phyloP scores from a whole-genome alignment of 1,140 invertebrate genomes.

The Drosophila ercepeae region DNA sequence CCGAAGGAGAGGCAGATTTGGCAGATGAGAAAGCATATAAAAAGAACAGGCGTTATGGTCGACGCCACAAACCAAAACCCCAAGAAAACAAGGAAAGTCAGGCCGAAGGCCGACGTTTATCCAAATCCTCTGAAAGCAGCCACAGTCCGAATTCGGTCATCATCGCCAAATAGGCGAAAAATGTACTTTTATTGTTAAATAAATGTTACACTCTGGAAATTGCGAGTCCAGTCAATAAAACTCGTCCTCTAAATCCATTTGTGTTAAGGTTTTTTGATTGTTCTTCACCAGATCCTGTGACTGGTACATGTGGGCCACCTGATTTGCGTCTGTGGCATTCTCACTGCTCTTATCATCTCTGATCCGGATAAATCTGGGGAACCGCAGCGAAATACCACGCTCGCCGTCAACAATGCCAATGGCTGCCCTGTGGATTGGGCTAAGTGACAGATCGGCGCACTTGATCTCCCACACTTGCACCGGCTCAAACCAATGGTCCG shows the following conservation, averaged over 20 bases:
- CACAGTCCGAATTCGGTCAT: slow-evolving; percentile 36
- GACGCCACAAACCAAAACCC: slow-evolving; percentile 56
- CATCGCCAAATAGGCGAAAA: slow-evolving; percentile 35
- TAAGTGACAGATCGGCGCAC: slow-evolving; percentile 98
- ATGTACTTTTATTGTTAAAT: slow-evolving; percentile 29
- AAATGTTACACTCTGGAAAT: slow-evolving; percentile 7
- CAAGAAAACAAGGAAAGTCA: slow-evolving; percentile 25
- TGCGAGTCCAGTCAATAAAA: slow-evolving; percentile 52
- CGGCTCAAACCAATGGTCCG: slow-evolving; percentile 98
- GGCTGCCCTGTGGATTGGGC: slow-evolving; percentile 96
- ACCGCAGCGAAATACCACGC: slow-evolving; percentile 97
- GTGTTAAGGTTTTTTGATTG: slow-evolving; percentile 83
- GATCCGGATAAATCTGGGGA: slow-evolving; percentile 96
- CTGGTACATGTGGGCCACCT: slow-evolving; percentile 93
- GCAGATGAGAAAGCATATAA: slow-evolving; percentile 32
- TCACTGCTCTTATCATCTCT: slow-evolving; percentile 97
- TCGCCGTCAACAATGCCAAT: slow-evolving; percentile 95
- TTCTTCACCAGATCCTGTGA: slow-evolving; percentile 97
- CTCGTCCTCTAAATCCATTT: slow-evolving; percentile 59
- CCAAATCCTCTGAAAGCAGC: slow-evolving; percentile 63
- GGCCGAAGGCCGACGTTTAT: slow-evolving; percentile 20
- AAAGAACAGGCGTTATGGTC: slow-evolving; percentile 41
- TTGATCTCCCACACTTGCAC: slow-evolving; percentile 99
- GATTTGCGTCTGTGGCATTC: slow-evolving; percentile 95
- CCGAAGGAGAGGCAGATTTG: slow-evolving; percentile 19